A percentile compares a stretch with the other conserved stretches of the same genome.
phyloP scores from a whole-genome alignment of 2,888 invertebrate species.

The Heliconius cydno region DNA sequence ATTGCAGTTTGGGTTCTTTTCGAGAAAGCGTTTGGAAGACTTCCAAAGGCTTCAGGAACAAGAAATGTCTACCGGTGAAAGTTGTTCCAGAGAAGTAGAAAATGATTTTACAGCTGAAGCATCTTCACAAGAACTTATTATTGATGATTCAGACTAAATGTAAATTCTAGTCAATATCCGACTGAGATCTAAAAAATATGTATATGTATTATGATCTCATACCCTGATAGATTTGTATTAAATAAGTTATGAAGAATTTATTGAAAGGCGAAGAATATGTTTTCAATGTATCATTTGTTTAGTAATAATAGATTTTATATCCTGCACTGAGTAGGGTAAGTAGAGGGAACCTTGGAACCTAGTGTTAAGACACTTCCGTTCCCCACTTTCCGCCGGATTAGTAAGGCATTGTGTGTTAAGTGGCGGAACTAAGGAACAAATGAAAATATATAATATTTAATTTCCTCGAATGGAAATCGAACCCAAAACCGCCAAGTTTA shows the following conservation, averaged over 20 bases:
- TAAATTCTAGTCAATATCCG: neutral
- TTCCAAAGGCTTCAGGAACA: slow-evolving; percentile 61
- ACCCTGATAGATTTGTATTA: neutral
- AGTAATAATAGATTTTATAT: neutral
- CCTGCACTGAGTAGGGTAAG: too few relatives aligned
- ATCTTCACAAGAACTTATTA: slow-evolving; percentile 32
- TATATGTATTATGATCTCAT: neutral
- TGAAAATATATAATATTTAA: too few relatives aligned
- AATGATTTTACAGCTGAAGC: neutral
- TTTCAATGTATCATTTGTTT: neutral
- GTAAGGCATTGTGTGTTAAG: too few relatives aligned
- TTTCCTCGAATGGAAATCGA: too few relatives aligned
- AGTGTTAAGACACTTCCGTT: too few relatives aligned
- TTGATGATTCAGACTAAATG: slow-evolving; percentile 22
- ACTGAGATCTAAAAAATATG: neutral
- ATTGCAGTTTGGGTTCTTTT: slow-evolving; percentile 70
- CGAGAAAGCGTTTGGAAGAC: slow-evolving; percentile 59
- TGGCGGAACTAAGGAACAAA: too few relatives aligned
- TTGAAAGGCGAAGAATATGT: neutral
- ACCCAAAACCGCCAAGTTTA: too few relatives aligned
- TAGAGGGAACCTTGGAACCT: too few relatives aligned
- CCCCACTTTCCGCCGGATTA: too few relatives aligned
- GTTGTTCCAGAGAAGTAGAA: slow-evolving; percentile 34
- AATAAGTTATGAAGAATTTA: neutral
- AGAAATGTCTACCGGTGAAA: slow-evolving; percentile 42